Conservation (phyloP, 1,140 invertebrate species). For the Colletes latitarsis region DNA sequence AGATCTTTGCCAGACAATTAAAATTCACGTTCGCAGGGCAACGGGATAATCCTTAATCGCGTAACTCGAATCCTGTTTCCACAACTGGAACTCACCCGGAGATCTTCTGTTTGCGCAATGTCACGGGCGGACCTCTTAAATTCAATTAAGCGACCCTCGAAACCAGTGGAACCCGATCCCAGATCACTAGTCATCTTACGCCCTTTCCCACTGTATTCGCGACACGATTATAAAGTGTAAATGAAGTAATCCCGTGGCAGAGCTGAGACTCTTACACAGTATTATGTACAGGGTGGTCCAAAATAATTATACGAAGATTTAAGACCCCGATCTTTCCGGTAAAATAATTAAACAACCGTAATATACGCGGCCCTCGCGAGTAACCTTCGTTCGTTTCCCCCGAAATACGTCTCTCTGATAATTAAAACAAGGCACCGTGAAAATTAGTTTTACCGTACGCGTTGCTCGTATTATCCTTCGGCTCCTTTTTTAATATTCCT, state of each 20-base stretch:
- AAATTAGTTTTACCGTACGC: too few species aligned
- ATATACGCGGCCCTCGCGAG: too few species aligned
- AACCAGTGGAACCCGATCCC: constrained; percentile 40
- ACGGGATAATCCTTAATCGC: not conserved
- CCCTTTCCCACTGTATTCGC: constrained; percentile 13
- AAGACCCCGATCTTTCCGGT: too few species aligned
- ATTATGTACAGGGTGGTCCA: too few species aligned
- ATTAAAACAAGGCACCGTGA: too few species aligned
- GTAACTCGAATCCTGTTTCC: constrained; percentile 27
- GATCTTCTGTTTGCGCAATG: constrained; percentile 24
- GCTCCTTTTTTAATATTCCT: too few species aligned
- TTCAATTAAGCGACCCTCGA: constrained; percentile 54
- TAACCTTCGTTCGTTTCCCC: too few species aligned
- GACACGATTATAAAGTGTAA: constrained; percentile 41
- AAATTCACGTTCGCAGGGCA: not conserved
- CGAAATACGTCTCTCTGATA: too few species aligned
- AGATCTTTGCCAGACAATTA: not conserved
- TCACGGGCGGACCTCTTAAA: constrained; percentile 44
- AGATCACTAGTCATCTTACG: constrained; percentile 43
- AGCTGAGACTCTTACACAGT: not conserved
- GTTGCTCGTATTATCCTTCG: too few species aligned
- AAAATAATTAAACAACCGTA: too few species aligned
- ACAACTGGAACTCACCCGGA: constrained; percentile 1
- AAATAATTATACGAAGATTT: not conserved
- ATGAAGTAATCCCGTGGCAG: constrained; percentile 24